Percentiles rank a stretch among this genome's conserved stretches.
These are phyloP conservation scores for Oplegnathus fasciatus DNA, from an alignment of 2,113 vertebrate genomes.

Conservation along the genomic window DNA sequence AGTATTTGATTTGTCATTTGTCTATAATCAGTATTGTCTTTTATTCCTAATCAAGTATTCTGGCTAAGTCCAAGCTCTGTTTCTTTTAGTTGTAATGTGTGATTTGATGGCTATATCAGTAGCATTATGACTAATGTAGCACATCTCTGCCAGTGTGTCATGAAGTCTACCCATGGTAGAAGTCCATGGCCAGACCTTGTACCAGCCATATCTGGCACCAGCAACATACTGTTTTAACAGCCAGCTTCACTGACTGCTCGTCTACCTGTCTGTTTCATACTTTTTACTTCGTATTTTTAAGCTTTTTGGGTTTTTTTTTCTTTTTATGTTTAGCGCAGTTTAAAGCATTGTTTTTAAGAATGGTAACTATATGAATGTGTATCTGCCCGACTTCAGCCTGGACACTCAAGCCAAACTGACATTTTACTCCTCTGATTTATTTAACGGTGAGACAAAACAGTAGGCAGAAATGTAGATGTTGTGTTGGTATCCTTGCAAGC, in stretches of 20 bases:
- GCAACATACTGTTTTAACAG: conserved; percentile 56
- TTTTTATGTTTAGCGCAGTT: conserved; percentile 41
- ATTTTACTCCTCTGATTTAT: conserved; percentile 48
- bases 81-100: conserved; percentile 59
- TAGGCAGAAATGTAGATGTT: conserved; percentile 18
- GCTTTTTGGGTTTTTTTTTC: neutral
- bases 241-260: conserved; percentile 44
- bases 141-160: conserved; percentile 70
- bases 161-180: conserved; percentile 47
- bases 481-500: neutral
- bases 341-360: conserved; percentile 56
- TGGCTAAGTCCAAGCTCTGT: conserved; percentile 52
- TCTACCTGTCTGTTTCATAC: conserved; percentile 27
- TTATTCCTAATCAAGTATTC: conserved; percentile 70
- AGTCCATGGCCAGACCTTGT: conserved; percentile 56
- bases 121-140: conserved; percentile 79
- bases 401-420: conserved; percentile 63
- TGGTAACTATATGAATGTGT: conserved; percentile 69
- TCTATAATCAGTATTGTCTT: conserved; percentile 76
- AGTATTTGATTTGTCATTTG: conserved; percentile 67
- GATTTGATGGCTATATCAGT: conserved; percentile 66
- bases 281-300: conserved; percentile 37
- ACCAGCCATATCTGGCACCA: conserved; percentile 74
- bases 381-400: conserved; percentile 52
- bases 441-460: conserved; percentile 9